These are phyloP conservation scores for Macrostomum cliftonense DNA, from an alignment of 2,888 invertebrate species.

Conservation along the genomic window DNA sequence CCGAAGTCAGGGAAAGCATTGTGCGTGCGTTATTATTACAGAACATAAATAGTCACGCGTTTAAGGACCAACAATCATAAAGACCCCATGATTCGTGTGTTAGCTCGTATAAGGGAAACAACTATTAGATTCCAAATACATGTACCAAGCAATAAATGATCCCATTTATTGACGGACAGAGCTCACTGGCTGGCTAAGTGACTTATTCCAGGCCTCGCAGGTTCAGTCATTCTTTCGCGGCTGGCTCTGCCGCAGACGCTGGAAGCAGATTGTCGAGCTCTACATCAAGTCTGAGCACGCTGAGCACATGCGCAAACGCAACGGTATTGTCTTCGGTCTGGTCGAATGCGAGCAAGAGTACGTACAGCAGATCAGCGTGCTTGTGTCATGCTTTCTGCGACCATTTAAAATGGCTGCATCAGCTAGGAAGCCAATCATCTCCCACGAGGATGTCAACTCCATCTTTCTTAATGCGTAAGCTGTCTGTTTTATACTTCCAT, in stretches of 20 bases:
- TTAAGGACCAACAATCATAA: no score
- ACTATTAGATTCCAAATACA: no score
- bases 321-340: constrained; percentile 47
- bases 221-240: constrained; percentile 78
- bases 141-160: no score
- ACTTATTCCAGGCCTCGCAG: constrained; percentile 16
- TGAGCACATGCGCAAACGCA: constrained; percentile 74
- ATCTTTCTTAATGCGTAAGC: constrained; percentile 60
- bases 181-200: no score
- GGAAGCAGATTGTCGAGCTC: constrained; percentile 84
- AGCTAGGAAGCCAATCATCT: constrained; percentile 72
- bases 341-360: constrained; percentile 82
- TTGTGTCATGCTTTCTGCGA: constrained; percentile 65
- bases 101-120: no score
- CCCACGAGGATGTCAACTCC: constrained; percentile 78
- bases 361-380: constrained; percentile 65
- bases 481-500: no score
- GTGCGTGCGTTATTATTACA: no score
- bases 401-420: constrained; percentile 76
- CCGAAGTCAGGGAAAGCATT: no score
- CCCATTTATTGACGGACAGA: no score
- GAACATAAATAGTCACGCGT: no score
- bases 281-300: constrained; percentile 82
- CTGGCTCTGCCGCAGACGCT: constrained; percentile 69
- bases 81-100: no score